phyloP scores from a whole-genome alignment of 1,140 invertebrate species.

The Drosophila virilis region DNA sequence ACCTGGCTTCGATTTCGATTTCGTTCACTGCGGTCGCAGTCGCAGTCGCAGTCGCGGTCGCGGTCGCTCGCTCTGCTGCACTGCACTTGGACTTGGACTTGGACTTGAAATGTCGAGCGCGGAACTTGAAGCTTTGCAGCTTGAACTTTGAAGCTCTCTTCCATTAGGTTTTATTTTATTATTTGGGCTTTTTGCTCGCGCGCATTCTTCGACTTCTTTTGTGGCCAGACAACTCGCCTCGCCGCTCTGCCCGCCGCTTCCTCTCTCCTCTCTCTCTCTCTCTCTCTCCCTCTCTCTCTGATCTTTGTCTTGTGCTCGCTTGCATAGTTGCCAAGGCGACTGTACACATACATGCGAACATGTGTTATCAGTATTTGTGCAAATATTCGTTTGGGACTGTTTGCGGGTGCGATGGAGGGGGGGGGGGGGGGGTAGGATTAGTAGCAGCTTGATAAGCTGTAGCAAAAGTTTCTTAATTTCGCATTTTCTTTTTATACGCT shows the following conservation, averaged over 20 bases:
- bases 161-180: neutral
- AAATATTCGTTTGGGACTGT: slow-evolving; percentile 9
- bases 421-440: too few species aligned
- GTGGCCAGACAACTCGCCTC: slow-evolving; percentile 2
- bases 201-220: slow-evolving; percentile 21
- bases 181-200: neutral
- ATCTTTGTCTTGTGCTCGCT: slow-evolving; percentile 9
- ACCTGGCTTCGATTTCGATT: slow-evolving; percentile 40
- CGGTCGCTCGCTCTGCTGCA: slow-evolving; percentile 21
- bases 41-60: slow-evolving; percentile 6
- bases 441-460: slow-evolving; percentile 16
- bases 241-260: neutral
- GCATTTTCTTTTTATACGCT: neutral
- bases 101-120: slow-evolving; percentile 5
- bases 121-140: slow-evolving; percentile 5
- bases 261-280: neutral
- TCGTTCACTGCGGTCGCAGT: slow-evolving; percentile 17
- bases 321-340: slow-evolving; percentile 36
- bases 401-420: neutral
- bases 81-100: slow-evolving; percentile 32
- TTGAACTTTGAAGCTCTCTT: slow-evolving; percentile 23
- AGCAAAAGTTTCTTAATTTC: slow-evolving; percentile 13
- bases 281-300: neutral
- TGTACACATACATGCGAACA: neutral
- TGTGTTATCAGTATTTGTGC: slow-evolving; percentile 40